Conservation (phyloP, 2,797 vertebrate genomes). For the Onychomys arenicola region DNA sequence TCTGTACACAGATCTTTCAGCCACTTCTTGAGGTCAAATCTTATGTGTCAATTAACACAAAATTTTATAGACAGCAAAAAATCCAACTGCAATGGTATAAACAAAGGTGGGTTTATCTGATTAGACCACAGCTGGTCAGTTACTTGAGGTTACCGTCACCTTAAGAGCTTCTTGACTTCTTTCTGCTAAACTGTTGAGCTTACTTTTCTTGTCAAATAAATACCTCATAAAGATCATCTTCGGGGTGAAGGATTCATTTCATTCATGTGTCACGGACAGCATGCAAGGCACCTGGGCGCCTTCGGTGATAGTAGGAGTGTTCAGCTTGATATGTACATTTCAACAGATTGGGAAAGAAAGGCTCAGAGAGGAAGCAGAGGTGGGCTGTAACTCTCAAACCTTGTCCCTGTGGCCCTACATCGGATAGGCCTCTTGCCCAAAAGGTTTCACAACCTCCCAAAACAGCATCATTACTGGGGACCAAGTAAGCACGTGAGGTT, state of each 20-base stretch:
- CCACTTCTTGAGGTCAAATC: background rate
- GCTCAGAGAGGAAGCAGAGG: background rate
- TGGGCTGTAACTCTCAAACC: background rate
- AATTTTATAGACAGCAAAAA: background rate
- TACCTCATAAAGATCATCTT: background rate
- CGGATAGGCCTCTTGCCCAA: background rate
- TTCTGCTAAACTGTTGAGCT: background rate
- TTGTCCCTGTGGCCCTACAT: background rate
- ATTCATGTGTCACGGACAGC: background rate
- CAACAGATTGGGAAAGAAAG: background rate
- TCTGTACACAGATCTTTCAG: background rate
- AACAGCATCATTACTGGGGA: background rate
- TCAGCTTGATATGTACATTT: background rate
- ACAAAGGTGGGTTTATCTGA: background rate
- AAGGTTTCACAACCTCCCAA: background rate
- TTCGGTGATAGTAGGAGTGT: background rate
- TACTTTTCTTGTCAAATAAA: background rate
- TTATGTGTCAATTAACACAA: background rate
- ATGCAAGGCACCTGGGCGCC: no score
- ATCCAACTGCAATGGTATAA: background rate
- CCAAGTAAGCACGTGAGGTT: background rate
- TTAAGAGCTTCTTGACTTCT: background rate
- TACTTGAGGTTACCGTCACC: background rate
- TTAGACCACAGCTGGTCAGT: background rate
- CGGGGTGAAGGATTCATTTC: background rate